phyloP scores from a whole-genome alignment of 2,797 vertebrate genomes.

The Phaenicophaeus curvirostris region DNA sequence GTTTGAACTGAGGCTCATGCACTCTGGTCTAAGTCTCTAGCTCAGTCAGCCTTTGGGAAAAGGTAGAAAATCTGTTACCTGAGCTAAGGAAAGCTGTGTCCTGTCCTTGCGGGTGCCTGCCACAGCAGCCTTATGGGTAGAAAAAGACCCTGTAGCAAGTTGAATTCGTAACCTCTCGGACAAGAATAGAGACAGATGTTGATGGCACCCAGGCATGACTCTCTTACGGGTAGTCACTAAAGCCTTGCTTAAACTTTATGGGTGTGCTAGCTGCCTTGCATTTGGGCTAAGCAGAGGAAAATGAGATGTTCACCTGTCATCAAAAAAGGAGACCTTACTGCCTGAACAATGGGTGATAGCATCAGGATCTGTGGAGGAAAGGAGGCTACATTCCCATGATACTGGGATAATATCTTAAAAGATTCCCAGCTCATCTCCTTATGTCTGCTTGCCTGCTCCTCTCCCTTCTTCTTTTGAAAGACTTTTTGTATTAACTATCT shows the following conservation, averaged over 20 bases:
- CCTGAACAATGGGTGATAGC: neutral
- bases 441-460: neutral
- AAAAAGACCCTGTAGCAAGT: neutral
- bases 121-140: neutral
- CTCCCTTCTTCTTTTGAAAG: neutral
- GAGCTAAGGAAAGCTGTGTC: neutral
- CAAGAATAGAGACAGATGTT: neutral
- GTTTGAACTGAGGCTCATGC: neutral
- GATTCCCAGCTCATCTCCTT: neutral
- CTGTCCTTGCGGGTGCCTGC: neutral
- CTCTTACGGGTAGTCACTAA: neutral
- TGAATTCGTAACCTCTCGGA: neutral
- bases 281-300: neutral
- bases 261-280: neutral
- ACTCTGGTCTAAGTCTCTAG: neutral
- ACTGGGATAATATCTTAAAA: neutral
- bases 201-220: rapidly evolving
- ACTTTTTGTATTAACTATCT: neutral
- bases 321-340: neutral
- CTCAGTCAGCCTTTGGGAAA: neutral
- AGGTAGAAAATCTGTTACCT: neutral
- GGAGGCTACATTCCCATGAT: neutral
- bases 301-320: neutral
- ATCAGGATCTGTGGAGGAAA: neutral
- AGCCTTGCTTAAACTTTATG: neutral